These are phyloP conservation scores for Coelinius sp. DNA, from an alignment of 2,888 invertebrate genomes.

Conservation along the genomic window DNA sequence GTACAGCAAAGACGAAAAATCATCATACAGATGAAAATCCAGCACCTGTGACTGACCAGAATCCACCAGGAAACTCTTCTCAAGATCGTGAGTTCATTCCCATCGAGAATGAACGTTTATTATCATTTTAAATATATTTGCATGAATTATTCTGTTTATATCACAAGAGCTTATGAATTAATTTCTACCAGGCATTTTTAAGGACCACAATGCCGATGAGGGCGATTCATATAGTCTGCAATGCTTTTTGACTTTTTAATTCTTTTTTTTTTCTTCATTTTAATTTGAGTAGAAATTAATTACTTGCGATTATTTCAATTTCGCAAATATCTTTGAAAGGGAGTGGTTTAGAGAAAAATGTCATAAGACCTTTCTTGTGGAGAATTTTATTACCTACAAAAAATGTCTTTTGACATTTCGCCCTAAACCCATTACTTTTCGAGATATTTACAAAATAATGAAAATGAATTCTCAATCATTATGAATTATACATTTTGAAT, in stretches of 20 bases:
- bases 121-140: conserved; percentile 26
- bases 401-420: too few relatives aligned
- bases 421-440: too few relatives aligned
- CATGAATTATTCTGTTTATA: background rate
- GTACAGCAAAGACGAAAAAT: conserved; percentile 64
- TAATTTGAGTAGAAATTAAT: conserved; percentile 2
- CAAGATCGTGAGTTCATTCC: conserved; percentile 69
- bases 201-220: conserved; percentile 16
- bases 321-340: background rate
- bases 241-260: conserved; percentile 22
- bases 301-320: background rate
- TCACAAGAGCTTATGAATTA: background rate
- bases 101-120: conserved; percentile 59
- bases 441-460: too few relatives aligned
- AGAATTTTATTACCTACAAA: too few relatives aligned
- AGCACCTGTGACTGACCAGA: conserved; percentile 57
- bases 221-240: conserved; percentile 21
- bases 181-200: conserved; percentile 20
- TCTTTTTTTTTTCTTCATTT: conserved; percentile 10
- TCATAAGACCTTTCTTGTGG: too few relatives aligned
- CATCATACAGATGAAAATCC: conserved; percentile 64
- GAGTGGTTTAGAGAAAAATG: background rate
- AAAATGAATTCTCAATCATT: too few relatives aligned
- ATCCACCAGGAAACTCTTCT: conserved; percentile 56
- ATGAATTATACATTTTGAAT: too few relatives aligned